Evolutionary conservation across 2,113 vertebrate genomes (phyloP), one percentile per base, ranked within the genome.

Genomic region (Eptesicus fuscus): DNA sequence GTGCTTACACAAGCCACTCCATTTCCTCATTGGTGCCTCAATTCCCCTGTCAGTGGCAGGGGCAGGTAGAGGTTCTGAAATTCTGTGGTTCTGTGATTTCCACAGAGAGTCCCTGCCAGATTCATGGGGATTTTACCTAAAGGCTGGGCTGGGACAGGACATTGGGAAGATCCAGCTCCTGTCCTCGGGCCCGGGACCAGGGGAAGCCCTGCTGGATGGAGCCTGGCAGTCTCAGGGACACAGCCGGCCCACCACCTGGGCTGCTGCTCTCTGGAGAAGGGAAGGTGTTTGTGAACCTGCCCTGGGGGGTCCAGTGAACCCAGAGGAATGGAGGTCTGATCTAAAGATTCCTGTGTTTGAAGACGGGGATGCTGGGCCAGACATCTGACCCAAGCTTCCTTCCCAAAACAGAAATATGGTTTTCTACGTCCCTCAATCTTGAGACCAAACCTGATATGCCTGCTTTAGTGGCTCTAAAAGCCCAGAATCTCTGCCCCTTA

Each of bases 181-280:
- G 25, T 59, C 3, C 22, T 44, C n/a, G 2, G 53, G 47, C 17
- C 5, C 5, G 1, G 25, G 28, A 9, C n/a, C 30, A 4, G 0
- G 20, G 14, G 5, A 4, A 25, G 51, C 0, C 2, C 35, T 32
- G 25, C 35, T 9, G 6, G 4, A 9, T 6, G 5, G 51, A 51
- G 51, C 4, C 53, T 5, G 5, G 53, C 53, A 53, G 51, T 7
- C 51, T 53, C 0, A 2, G 4, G 61, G n/a, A 35, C 2, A 0
- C 7, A 65, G 67, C n/a, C 0, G 3, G 82, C n/a, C 30, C 30
- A 28, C 23, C 14, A 3, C 51, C 4, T 1, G 1, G 10, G 0
- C 25, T 2, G 18, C 67, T 20, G 42, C 28, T 63, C 16, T 2
- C 23, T 17, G 32, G 32, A 20, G 61, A 14, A 69, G 23, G 42